Base-by-base conservation (phyloP, 2,113 vertebrate genomes). In the Salvator merianae region DNA sequence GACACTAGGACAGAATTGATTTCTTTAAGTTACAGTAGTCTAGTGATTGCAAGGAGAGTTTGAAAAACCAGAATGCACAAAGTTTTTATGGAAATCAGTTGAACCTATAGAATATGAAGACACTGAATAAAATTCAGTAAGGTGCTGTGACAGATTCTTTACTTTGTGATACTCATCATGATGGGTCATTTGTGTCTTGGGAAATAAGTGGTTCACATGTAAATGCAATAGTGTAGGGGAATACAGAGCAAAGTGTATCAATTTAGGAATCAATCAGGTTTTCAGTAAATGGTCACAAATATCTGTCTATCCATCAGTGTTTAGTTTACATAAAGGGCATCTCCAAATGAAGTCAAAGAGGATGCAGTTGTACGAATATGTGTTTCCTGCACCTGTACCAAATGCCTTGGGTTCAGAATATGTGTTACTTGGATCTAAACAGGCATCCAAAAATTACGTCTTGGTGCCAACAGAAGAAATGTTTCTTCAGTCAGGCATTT, bases 1-100 rank as follows among this genome's bases (percentile, higher is more conserved):
- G 63, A 82, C 10, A 88, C 30, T 82, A 90, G 40, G 55, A 82
- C 50, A 88, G 26, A 80, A 13, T 9, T 40, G 0, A 76, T n/a
- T 36, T 80, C 26, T 88, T 78, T 47, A 85, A 86, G 4, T 2
- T 70, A 3, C 3, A 34, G 43, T 26, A 68, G 47, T 63, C 68
- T 72, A 75, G 66, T 32, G 85, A 50, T 22, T 82, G 9, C 10
- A 24, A 71, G 62, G 0, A 32, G n/a, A 68, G 13, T 32, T 16
- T 30, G 66, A 20, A 68, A 18, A 28, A 9, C 0, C n/a, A 32
- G n/a, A 68, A 68, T 13, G 30, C 14, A 32, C 9, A 14, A 30
- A 5, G 7, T 3, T 65, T 65, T 12, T 30, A 59, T 72, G 0
- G 1, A 5, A 77, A 77, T 55, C 78, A 79, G 82, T 63, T 38